Evolutionary conservation across 2,797 vertebrate genomes (phyloP), one percentile per base, ranked within the genome.

Genomic region (Pangasius mekongensis): DNA sequence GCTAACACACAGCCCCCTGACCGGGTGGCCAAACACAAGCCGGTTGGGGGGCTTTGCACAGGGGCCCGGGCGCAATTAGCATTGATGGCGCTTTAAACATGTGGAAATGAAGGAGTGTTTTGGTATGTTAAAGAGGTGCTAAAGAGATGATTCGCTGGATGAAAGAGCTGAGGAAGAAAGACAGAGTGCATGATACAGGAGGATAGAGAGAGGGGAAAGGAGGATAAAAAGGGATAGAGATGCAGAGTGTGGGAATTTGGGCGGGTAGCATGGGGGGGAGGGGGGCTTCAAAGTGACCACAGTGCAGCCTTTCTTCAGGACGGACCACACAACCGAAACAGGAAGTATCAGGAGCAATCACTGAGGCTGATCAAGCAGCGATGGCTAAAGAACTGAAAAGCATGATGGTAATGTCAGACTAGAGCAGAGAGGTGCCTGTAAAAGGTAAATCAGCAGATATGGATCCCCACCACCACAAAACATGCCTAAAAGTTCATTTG

Each of bases 81-180:
- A 93, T 95, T 92, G 95, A 95, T 95, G 93, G 92, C 93, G 92
- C 93, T 96, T 94, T 94, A 94, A 95, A 93, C 93, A 90, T 78
- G 90, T 92, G 94, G 94, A 94, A 95, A 95, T 95, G 94, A 94
- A 93, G 90, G 89, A 88, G 83, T 83, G 88, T 94, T 95, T 95
- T 94, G 94, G 92, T 94, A 96, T 96, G 96, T 94, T 94, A 96
- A 96, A 94, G 89, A 92, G 92, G 89, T 81, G 93, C 93, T 93
- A 90, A 95, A 95, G 92, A 90, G 94, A 92, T 92, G 93, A 95
- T 95, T 92, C 93, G 62, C 0, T 56, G 93, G 94, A 96, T 95
- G 93, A 96, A 96, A 95, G 95, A 90, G 88, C 87, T 90, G 88
- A 89, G 69, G 87, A 93, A 95, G 94, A 95, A 95, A 94, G 91